These are phyloP conservation scores for Stenodera caucasica DNA, from an alignment of 2,888 invertebrate genomes.

Conservation along the genomic window DNA sequence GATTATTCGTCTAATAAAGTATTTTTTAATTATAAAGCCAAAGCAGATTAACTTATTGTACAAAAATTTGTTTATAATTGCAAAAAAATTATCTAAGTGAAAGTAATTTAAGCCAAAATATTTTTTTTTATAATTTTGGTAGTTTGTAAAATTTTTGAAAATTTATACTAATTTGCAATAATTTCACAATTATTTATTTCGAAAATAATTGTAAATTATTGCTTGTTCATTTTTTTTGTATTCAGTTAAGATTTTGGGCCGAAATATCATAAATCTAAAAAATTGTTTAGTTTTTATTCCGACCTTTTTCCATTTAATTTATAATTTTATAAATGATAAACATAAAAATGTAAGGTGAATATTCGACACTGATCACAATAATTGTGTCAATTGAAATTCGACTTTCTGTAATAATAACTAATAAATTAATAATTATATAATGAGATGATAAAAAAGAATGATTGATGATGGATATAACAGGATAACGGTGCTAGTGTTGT, in stretches of 20 bases:
- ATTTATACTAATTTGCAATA: conserved; percentile 23
- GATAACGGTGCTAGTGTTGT: conserved; percentile 49
- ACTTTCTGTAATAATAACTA: conserved; percentile 24
- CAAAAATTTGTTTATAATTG: conserved; percentile 11
- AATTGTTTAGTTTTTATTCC: not conserved
- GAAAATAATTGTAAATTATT: conserved; percentile 21
- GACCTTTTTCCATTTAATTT: not conserved
- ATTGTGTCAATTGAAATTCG: conserved; percentile 25
- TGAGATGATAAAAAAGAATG: conserved; percentile 13
- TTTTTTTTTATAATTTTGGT: conserved; percentile 30
- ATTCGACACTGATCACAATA: conserved; percentile 16
- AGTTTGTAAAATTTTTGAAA: conserved; percentile 27
- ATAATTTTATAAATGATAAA: not conserved
- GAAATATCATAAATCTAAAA: conserved; percentile 20
- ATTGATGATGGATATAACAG: conserved; percentile 25
- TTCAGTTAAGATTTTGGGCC: conserved; percentile 18
- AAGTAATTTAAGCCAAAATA: conserved; percentile 28
- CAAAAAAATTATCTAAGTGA: conserved; percentile 13
- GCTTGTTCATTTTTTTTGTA: conserved; percentile 23
- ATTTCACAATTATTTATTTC: conserved; percentile 17
- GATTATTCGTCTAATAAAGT: conserved; percentile 8
- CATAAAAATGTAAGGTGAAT: not conserved
- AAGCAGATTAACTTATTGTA: conserved; percentile 10
- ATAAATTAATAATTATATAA: conserved; percentile 15
- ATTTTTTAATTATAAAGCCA: conserved; percentile 2